phyloP scores from a whole-genome alignment of 2,797 vertebrate species.

The Tolypeutes matacus region DNA sequence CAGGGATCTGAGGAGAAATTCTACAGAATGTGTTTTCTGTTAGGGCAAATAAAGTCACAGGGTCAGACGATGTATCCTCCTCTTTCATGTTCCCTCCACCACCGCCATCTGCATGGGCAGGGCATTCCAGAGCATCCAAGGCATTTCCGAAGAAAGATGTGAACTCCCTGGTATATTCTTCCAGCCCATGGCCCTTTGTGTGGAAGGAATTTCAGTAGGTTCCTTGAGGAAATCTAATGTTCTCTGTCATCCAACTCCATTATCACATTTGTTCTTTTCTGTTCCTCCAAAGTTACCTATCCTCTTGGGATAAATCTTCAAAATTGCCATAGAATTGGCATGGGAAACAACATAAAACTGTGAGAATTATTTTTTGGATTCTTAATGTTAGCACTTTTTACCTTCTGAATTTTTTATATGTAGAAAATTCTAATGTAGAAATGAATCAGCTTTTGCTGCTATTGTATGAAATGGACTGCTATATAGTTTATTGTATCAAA shows the following conservation, averaged over 20 bases:
- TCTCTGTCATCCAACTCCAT: background rate
- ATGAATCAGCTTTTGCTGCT: background rate
- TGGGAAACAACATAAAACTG: background rate
- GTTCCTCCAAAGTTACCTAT: background rate
- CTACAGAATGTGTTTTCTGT: background rate
- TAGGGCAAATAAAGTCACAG: background rate
- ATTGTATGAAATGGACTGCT: background rate
- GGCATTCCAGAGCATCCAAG: background rate
- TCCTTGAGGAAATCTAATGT: conserved; percentile 25
- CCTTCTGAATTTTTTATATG: conserved; percentile 43
- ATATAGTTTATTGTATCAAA: background rate
- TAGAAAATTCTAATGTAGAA: background rate
- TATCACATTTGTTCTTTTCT: background rate
- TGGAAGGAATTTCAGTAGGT: background rate
- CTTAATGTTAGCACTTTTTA: conserved; percentile 9
- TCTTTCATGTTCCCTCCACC: background rate
- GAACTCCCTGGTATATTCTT: background rate
- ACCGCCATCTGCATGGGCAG: background rate
- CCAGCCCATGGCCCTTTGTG: background rate
- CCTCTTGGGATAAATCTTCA: background rate
- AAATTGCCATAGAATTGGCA: background rate
- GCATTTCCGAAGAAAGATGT: background rate
- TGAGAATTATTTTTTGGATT: conserved; percentile 40
- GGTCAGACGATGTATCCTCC: background rate
- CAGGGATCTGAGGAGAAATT: background rate